Percentiles rank a stretch among this genome's conserved stretches.
Evolutionary conservation across 2,113 vertebrate species (phyloP).

Genomic region (Amphiprion percula): DNA sequence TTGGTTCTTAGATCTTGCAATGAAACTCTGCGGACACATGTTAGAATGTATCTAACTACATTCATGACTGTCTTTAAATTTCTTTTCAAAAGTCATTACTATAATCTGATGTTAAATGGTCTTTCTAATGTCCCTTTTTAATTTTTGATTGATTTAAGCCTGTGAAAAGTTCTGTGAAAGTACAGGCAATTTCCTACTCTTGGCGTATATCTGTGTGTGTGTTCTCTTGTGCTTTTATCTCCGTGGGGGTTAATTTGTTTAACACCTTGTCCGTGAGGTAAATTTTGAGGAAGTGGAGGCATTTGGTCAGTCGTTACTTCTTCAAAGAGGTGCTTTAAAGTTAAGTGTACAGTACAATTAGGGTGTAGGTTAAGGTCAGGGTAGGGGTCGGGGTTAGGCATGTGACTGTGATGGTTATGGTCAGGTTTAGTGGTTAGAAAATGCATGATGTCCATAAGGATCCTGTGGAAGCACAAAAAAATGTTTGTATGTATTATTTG

Average conservation of each 20-base stretch:
- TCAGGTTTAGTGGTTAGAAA: constrained; percentile 23
- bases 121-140: constrained; percentile 6
- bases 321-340: constrained; percentile 4
- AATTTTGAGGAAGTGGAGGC: constrained; percentile 1
- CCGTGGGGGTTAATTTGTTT: constrained; percentile 4
- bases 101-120: too few species aligned
- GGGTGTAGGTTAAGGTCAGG: constrained; percentile 16
- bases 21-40: background rate
- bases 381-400: constrained; percentile 21
- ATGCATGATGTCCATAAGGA: constrained; percentile 5
- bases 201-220: too few species aligned
- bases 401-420: constrained; percentile 37
- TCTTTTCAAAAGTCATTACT: background rate
- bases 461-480: constrained; percentile 8
- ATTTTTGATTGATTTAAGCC: background rate
- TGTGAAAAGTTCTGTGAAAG: background rate
- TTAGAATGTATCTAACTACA: background rate
- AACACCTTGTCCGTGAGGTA: background rate
- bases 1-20: background rate
- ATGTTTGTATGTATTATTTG: constrained; percentile 30
- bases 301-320: background rate
- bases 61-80: background rate
- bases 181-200: background rate
- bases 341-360: constrained; percentile 18
- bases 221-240: too few species aligned